A percentile compares a stretch with the other conserved stretches of the same genome.
phyloP scores from a whole-genome alignment of 1,140 invertebrate genomes.

The Mya arenaria region DNA sequence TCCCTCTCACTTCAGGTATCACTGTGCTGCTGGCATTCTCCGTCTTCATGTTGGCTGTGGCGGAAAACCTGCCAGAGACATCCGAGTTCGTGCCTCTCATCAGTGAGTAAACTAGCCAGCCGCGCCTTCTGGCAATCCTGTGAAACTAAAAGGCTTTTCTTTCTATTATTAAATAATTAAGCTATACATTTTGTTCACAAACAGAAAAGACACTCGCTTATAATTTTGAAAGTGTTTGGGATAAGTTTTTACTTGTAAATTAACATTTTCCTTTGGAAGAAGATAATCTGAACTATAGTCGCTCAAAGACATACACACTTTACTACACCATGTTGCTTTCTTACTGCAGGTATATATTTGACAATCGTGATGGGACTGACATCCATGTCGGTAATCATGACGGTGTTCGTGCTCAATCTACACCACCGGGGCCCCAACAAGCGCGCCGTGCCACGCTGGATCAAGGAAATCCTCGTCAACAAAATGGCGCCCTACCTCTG shows the following conservation, averaged over 20 bases:
- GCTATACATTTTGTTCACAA: too few relatives aligned
- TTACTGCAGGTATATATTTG: constrained; percentile 80
- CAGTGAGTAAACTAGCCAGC: constrained; percentile 72
- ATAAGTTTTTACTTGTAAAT: too few relatives aligned
- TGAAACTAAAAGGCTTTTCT: too few relatives aligned
- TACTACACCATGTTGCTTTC: not conserved
- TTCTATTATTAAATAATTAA: too few relatives aligned
- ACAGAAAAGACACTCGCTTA: too few relatives aligned
- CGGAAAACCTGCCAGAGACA: constrained; percentile 85
- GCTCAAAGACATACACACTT: too few relatives aligned
- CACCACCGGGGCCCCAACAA: constrained; percentile 80
- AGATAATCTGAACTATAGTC: too few relatives aligned
- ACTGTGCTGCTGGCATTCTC: constrained; percentile 85
- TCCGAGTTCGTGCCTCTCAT: constrained; percentile 85
- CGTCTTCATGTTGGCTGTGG: constrained; percentile 85
- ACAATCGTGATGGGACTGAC: constrained; percentile 82
- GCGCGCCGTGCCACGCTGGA: constrained; percentile 75
- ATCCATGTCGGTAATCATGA: constrained; percentile 81
- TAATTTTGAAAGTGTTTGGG: too few relatives aligned
- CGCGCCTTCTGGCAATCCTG: too few relatives aligned
- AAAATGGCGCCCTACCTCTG: constrained; percentile 49
- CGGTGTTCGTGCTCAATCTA: constrained; percentile 81
- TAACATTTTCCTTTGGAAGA: too few relatives aligned
- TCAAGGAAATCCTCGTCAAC: constrained; percentile 64
- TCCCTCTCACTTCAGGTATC: constrained; percentile 78